These are phyloP conservation scores for Eutolmus rufibarbis DNA, from an alignment of 2,888 invertebrate genomes.

Conservation along the genomic window DNA sequence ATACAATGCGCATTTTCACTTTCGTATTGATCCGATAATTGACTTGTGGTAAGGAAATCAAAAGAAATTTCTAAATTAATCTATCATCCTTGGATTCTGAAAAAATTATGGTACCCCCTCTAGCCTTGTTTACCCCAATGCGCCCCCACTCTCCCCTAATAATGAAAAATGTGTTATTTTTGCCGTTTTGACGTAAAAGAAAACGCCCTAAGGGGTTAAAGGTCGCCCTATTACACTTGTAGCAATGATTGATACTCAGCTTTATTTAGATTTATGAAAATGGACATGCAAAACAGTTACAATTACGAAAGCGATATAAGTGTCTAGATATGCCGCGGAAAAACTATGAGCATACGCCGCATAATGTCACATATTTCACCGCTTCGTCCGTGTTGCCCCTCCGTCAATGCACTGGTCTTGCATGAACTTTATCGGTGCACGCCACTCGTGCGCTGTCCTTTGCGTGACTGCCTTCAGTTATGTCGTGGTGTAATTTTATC, in stretches of 20 bases:
- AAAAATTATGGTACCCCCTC: too few relatives aligned
- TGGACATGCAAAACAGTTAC: not conserved
- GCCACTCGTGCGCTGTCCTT: not conserved
- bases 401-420: not conserved
- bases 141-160: too few relatives aligned
- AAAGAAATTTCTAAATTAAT: too few relatives aligned
- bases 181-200: too few relatives aligned
- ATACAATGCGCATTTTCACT: too few relatives aligned
- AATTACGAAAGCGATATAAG: not conserved
- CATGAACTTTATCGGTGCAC: not conserved
- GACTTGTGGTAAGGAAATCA: too few relatives aligned
- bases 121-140: too few relatives aligned
- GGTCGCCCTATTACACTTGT: not conserved
- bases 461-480: slow-evolving; percentile 34
- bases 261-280: not conserved
- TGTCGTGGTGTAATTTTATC: slow-evolving; percentile 46
- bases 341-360: not conserved
- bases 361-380: not conserved
- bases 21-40: too few relatives aligned
- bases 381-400: not conserved
- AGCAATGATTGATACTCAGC: not conserved
- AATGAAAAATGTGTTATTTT: too few relatives aligned
- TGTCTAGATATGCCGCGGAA: not conserved
- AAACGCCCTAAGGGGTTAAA: too few relatives aligned
- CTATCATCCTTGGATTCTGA: too few relatives aligned